Evolutionary conservation across 2,888 invertebrate species (phyloP), one percentile per base, ranked within the genome.

Genomic region (Aleiodes leptofemur): DNA sequence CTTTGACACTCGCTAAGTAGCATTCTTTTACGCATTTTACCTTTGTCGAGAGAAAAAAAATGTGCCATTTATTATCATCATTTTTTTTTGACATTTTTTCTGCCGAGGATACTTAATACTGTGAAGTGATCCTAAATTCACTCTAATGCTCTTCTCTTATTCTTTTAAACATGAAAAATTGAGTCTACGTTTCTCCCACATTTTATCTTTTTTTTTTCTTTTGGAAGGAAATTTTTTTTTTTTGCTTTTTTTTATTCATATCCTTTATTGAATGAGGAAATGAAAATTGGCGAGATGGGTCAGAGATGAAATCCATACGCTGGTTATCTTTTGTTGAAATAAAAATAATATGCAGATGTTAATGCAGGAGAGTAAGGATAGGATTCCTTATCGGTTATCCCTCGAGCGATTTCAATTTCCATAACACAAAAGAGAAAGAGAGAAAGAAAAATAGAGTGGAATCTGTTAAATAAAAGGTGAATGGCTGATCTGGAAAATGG

Each of bases 1-100:
- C 43, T 72, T 72, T 72, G 71, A 72, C 71, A 72, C 43, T 16
- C 23, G 59, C 38, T 72, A 72, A 72, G 71, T 61, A 59, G 71
- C 29, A 29, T 31, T 57, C 57, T 59, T 38, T 59, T 57, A 57
- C 57, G 29, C 34, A 61, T 64, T 29, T 48, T 43, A 16, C 23
- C 16, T 6, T 14, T 5, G n/a, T 7, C 14, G 14, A 14, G 11
- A 14, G 53, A 14, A 7, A 53, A 7, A 14, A 53, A 53, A n/a
- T 43, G 23, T 16, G 16, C 16, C 43, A 48, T 48, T 64, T 64
- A 43, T 23, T 64, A 8, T 64, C 48, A 64, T 64, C 48, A 48
- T 23, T 23, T 34, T 43, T 64, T 23, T 43, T 23, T 13, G 29
- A 59, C 34, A 59, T 34, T 14, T 34, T 34, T 23, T 23, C 2